A percentile compares a stretch with the other conserved stretches of the same genome.
Evolutionary conservation across 2,113 vertebrate species (phyloP).

Genomic region (Indri indri): DNA sequence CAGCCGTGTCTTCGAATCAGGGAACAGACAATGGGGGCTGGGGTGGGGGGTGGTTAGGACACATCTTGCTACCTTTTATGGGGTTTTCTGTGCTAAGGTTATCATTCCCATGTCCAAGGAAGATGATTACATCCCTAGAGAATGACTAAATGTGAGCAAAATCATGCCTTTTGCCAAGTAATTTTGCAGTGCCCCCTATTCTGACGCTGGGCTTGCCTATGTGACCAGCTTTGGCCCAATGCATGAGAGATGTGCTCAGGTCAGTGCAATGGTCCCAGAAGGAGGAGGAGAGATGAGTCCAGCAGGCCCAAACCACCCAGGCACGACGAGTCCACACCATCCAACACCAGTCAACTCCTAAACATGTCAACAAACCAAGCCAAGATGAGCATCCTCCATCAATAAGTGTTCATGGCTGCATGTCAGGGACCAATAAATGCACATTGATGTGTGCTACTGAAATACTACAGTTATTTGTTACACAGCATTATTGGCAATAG

Average conservation of each 20-base stretch:
- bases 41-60: no score
- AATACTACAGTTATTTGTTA: neutral
- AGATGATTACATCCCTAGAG: no score
- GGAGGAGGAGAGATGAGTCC: neutral
- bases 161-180: neutral
- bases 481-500: no score
- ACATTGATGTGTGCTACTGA: neutral
- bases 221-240: neutral
- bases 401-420: neutral
- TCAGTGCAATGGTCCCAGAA: neutral
- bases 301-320: neutral
- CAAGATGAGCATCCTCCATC: neutral
- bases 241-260: neutral
- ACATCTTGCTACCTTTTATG: no score
- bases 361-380: neutral
- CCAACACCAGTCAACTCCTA: neutral
- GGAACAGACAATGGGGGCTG: no score
- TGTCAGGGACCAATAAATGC: no score
- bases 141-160: no score
- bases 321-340: neutral
- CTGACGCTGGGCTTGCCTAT: neutral
- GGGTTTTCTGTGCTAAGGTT: no score
- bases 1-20: no score
- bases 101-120: no score
- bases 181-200: neutral